phyloP scores from a whole-genome alignment of 2,113 vertebrate species.

The Spilogale gracilis region DNA sequence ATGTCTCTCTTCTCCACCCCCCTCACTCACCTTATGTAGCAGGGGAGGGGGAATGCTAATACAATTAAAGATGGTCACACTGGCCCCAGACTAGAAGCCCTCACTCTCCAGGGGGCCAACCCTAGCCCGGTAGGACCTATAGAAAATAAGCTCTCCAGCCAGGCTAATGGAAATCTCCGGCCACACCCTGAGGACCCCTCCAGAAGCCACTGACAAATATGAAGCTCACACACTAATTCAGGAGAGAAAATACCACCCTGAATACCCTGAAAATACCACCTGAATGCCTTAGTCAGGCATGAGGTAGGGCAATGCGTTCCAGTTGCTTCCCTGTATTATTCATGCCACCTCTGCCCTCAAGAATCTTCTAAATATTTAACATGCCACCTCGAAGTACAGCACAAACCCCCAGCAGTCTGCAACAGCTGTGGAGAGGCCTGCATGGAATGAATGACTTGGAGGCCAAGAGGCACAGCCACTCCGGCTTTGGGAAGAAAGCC shows the following conservation, averaged over 20 bases:
- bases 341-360: constrained; percentile 40
- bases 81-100: background rate
- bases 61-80: background rate
- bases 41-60: background rate
- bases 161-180: background rate
- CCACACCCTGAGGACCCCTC: background rate
- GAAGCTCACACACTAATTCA: background rate
- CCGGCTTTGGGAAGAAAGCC: constrained; percentile 12
- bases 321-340: constrained; percentile 24
- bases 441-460: constrained; percentile 81
- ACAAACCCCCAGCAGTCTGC: constrained; percentile 70
- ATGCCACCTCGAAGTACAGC: constrained; percentile 58
- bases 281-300: background rate
- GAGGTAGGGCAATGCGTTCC: constrained; percentile 16
- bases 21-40: background rate
- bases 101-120: background rate
- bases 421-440: constrained; percentile 88
- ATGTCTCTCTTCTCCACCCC: background rate
- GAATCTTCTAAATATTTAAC: constrained; percentile 77
- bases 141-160: background rate
- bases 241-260: background rate
- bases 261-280: background rate
- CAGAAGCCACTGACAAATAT: background rate
- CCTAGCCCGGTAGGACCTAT: background rate
- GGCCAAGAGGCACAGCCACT: background rate